Conservation (phyloP, 1,140 invertebrate species). For the Tribolium castaneum region DNA sequence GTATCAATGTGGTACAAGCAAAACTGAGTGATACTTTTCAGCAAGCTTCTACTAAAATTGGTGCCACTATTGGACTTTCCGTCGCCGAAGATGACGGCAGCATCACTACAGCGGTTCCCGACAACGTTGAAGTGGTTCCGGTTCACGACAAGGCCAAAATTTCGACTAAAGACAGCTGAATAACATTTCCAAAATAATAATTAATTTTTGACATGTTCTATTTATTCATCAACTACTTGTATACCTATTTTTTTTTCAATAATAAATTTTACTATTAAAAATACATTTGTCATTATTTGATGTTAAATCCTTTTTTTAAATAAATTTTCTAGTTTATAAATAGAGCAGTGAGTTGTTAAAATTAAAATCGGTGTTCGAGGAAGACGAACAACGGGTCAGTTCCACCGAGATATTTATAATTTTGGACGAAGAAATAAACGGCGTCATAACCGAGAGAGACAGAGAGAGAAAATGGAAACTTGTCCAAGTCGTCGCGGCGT, state of each 20-base stretch:
- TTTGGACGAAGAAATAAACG: slow-evolving; percentile 1
- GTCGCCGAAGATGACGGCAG: slow-evolving; percentile 75
- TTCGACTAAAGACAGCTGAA: neutral
- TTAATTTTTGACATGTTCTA: no score
- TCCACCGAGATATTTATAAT: slow-evolving; percentile 14
- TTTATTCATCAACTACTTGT: no score
- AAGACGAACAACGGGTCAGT: neutral
- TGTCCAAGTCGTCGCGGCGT: neutral
- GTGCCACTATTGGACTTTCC: slow-evolving; percentile 83
- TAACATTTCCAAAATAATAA: neutral
- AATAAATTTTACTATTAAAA: no score
- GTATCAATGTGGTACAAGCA: slow-evolving; percentile 95
- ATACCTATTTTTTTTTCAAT: no score
- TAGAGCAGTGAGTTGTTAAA: no score
- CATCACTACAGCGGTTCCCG: slow-evolving; percentile 56
- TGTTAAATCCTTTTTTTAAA: no score
- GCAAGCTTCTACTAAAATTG: slow-evolving; percentile 85
- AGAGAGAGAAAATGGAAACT: neutral
- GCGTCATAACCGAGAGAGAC: slow-evolving; percentile 8
- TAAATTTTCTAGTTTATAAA: no score
- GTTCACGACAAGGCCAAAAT: slow-evolving; percentile 55
- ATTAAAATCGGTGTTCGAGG: neutral
- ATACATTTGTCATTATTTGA: no score
- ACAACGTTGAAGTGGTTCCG: slow-evolving; percentile 57
- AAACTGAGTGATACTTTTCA: slow-evolving; percentile 85